Evolutionary conservation across 2,797 vertebrate species (phyloP).

Genomic region (Staurois parvus): DNA sequence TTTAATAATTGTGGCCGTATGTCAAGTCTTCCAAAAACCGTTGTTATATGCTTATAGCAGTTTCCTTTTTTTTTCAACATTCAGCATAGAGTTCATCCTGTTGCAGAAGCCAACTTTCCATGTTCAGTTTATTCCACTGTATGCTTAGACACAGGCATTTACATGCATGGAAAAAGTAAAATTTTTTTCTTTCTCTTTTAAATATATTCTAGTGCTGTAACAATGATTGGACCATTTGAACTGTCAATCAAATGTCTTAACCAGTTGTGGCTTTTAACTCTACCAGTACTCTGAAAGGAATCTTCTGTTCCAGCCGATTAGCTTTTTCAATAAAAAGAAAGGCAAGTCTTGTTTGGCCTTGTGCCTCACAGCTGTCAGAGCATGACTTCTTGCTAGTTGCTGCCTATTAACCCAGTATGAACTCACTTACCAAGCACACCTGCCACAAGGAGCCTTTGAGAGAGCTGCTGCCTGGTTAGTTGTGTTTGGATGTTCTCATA

Average conservation of each 20-base stretch:
- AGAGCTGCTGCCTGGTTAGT: background rate
- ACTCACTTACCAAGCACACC: slow-evolving; percentile 32
- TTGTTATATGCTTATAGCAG: no score
- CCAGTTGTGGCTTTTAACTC: slow-evolving; percentile 26
- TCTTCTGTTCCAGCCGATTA: slow-evolving; percentile 35
- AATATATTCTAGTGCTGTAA: background rate
- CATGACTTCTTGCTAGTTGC: slow-evolving; percentile 33
- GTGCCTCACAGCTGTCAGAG: slow-evolving; percentile 49
- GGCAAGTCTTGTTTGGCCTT: slow-evolving; percentile 33
- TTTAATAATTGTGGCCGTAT: no score
- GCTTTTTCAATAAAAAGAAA: slow-evolving; percentile 34
- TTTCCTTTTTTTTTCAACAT: background rate
- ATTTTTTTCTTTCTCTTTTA: background rate
- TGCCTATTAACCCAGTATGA: slow-evolving; percentile 31
- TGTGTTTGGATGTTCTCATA: background rate
- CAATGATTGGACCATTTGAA: slow-evolving; percentile 21
- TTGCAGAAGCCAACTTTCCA: slow-evolving; percentile 22
- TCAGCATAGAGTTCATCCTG: slow-evolving; percentile 18
- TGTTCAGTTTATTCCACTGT: slow-evolving; percentile 5
- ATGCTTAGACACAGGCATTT: slow-evolving; percentile 1
- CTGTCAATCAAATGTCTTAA: slow-evolving; percentile 17
- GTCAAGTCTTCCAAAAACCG: no score
- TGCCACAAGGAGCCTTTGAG: background rate
- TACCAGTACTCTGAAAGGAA: slow-evolving; percentile 17
- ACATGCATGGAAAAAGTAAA: slow-evolving; percentile 21